Percentiles rank a stretch among this genome's conserved stretches.
phyloP scores from a whole-genome alignment of 1,140 invertebrate genomes.

The Coptotermes formosanus region DNA sequence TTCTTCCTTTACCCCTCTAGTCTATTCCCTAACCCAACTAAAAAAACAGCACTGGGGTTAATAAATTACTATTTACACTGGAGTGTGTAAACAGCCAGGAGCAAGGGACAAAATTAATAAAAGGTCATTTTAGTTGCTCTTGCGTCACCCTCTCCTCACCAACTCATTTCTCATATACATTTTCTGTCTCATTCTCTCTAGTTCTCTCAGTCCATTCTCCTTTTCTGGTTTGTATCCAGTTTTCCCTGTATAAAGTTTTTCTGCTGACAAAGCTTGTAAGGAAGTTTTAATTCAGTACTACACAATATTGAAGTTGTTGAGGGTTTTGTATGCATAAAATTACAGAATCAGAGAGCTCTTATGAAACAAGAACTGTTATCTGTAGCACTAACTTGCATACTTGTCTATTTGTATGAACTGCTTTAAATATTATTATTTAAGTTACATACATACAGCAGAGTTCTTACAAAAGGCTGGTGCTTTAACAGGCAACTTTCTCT shows the following conservation, averaged over 20 bases:
- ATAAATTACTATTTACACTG: slow-evolving; percentile 14
- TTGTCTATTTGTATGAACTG: no score
- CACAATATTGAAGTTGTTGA: background rate
- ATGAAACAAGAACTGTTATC: background rate
- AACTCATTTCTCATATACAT: background rate
- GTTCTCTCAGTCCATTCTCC: background rate
- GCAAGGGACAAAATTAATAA: slow-evolving; percentile 3
- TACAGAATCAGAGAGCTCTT: background rate
- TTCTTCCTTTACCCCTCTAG: background rate
- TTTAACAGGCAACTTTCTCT: no score
- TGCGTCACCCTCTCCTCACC: background rate
- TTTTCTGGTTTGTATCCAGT: background rate
- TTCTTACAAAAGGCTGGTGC: no score
- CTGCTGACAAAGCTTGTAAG: background rate
- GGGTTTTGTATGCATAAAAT: background rate
- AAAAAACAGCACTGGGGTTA: slow-evolving; percentile 3
- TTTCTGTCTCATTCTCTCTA: background rate
- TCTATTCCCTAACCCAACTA: background rate
- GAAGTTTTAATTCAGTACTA: background rate
- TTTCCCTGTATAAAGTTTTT: background rate
- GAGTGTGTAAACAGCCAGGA: background rate
- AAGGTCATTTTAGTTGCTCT: slow-evolving; percentile 8
- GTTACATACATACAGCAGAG: no score
- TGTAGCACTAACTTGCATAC: background rate
- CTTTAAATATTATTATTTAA: no score